phyloP scores from a whole-genome alignment of 2,113 vertebrate species.

The Brachyistius frenatus region DNA sequence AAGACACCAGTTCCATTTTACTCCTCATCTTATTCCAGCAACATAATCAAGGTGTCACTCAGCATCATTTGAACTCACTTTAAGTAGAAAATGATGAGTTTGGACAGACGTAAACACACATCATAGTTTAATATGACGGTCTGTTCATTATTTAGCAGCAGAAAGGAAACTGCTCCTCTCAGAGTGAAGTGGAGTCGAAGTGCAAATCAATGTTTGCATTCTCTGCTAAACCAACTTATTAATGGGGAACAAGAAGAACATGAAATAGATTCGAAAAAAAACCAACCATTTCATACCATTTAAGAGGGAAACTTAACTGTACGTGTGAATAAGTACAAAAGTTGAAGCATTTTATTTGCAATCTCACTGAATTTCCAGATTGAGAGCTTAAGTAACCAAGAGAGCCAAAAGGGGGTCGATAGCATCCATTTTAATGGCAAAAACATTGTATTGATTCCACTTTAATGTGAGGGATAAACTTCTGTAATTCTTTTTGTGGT shows the following conservation, averaged over 20 bases:
- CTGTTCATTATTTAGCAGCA: slow-evolving; percentile 20
- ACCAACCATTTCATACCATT: no score
- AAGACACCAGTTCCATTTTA: no score
- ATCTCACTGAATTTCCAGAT: slow-evolving; percentile 35
- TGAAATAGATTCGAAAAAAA: no score
- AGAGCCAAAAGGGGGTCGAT: slow-evolving; percentile 54
- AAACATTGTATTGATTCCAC: slow-evolving; percentile 24
- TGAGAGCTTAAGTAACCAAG: slow-evolving; percentile 4
- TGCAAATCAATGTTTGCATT: no score
- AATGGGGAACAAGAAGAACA: no score
- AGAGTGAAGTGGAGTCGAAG: no score
- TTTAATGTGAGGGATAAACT: slow-evolving; percentile 4
- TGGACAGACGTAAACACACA: slow-evolving; percentile 13
- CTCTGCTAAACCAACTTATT: no score
- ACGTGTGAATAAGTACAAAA: no score
- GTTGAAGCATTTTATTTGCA: slow-evolving; percentile 20
- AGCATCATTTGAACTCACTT: not conserved
- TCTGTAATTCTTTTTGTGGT: slow-evolving; percentile 5
- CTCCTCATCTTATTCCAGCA: no score
- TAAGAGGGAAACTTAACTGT: no score
- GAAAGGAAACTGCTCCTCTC: not conserved
- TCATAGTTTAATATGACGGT: slow-evolving; percentile 28
- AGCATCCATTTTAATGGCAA: slow-evolving; percentile 33
- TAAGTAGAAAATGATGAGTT: slow-evolving; percentile 5
- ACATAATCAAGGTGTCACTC: no score